A percentile compares a stretch with the other conserved stretches of the same genome.
Conservation (phyloP, 1,140 invertebrate species). For the Hycleus phaleratus region DNA sequence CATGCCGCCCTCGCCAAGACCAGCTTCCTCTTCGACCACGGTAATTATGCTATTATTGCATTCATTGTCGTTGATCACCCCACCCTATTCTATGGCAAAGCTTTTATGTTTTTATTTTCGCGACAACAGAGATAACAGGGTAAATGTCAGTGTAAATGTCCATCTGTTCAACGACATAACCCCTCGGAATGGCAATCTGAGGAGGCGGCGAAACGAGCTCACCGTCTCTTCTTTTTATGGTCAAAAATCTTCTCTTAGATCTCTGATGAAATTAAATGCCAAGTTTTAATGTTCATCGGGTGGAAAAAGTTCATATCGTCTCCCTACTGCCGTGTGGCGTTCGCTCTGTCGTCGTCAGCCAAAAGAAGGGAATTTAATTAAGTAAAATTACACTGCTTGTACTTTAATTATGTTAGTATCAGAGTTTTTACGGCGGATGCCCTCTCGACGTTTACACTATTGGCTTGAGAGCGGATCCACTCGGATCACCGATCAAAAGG, state of each 20-base stretch:
- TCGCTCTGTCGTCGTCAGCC: slow-evolving; percentile 21
- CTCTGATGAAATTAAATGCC: slow-evolving; percentile 46
- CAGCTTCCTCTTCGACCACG: slow-evolving; percentile 39
- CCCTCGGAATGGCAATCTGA: slow-evolving; percentile 19
- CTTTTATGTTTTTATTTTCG: slow-evolving; percentile 27
- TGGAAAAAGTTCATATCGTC: slow-evolving; percentile 44
- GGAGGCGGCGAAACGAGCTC: slow-evolving; percentile 15
- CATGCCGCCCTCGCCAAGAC: slow-evolving; percentile 36
- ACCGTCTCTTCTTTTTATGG: slow-evolving; percentile 37
- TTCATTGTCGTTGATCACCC: slow-evolving; percentile 10
- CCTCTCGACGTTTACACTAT: slow-evolving; percentile 28
- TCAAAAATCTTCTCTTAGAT: slow-evolving; percentile 43
- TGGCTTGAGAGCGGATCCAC: slow-evolving; percentile 21
- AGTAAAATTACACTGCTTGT: slow-evolving; percentile 49
- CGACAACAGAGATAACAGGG: slow-evolving; percentile 10
- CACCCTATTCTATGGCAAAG: slow-evolving; percentile 4
- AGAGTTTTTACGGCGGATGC: slow-evolving; percentile 40
- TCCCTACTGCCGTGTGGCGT: slow-evolving; percentile 24
- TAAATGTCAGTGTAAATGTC: slow-evolving; percentile 14
- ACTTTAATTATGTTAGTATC: slow-evolving; percentile 49
- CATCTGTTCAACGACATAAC: slow-evolving; percentile 23
- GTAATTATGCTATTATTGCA: slow-evolving; percentile 27
- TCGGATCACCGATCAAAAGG: slow-evolving; percentile 38
- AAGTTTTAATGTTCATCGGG: slow-evolving; percentile 45
- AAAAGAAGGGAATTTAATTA: slow-evolving; percentile 49